These are phyloP conservation scores for Sinhomidia bicolor DNA, from an alignment of 2,888 invertebrate species.

Conservation along the genomic window DNA sequence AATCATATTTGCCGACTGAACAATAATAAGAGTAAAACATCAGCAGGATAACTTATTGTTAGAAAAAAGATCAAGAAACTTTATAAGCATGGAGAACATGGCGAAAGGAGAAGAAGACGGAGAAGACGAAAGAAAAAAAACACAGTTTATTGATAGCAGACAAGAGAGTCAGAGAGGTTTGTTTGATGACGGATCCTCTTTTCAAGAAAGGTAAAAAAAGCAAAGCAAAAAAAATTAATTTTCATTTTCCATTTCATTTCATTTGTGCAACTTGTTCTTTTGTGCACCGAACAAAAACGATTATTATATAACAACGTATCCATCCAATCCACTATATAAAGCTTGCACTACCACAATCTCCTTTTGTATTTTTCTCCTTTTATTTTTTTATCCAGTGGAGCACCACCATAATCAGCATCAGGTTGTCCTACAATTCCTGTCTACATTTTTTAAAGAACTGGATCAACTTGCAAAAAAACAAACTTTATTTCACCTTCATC, in stretches of 20 bases:
- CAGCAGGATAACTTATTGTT: background rate
- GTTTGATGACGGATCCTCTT: slow-evolving; percentile 19
- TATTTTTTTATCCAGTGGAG: background rate
- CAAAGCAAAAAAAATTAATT: slow-evolving; percentile 1
- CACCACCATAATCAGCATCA: slow-evolving; percentile 32
- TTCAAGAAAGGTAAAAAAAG: background rate
- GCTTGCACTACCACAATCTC: background rate
- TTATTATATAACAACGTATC: background rate
- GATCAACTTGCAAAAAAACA: slow-evolving; percentile 28
- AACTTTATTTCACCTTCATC: background rate
- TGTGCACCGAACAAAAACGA: background rate
- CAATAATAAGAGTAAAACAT: background rate
- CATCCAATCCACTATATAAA: background rate
- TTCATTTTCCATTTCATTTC: slow-evolving; percentile 41
- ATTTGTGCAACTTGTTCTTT: slow-evolving; percentile 16
- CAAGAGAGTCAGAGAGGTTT: background rate
- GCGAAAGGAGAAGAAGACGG: background rate
- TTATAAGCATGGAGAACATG: background rate
- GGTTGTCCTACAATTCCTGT: slow-evolving; percentile 35
- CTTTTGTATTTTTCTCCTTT: background rate
- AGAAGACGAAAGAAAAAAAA: background rate
- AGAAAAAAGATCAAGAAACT: slow-evolving; percentile 10
- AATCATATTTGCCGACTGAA: background rate
- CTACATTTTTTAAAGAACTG: slow-evolving; percentile 37
- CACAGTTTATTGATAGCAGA: slow-evolving; percentile 2